Evolutionary conservation across 2,797 vertebrate species (phyloP), one percentile per base, ranked within the genome.

Genomic region (Ptychobarbus kaznakovi): DNA sequence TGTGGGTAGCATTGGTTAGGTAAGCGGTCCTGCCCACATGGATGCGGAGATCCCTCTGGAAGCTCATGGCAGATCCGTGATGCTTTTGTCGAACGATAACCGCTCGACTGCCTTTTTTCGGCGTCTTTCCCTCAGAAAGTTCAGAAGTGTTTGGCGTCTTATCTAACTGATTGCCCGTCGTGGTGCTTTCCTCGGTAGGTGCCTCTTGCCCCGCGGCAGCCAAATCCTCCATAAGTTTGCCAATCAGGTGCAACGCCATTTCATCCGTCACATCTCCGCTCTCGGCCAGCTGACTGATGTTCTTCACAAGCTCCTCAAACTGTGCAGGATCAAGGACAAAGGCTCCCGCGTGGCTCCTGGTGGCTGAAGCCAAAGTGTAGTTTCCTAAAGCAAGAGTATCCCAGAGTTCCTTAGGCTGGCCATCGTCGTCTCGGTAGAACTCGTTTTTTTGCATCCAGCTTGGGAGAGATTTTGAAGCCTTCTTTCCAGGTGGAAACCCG

Each of bases 211-310:
- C 89, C 1, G 81, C 82, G 1, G 83, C 38, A 3, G 94, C 91
- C 28, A 95, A 88, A 77, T 95, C 95, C 0, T 93, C 95, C 40
- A 96, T 92, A 89, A 97, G 73, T 0, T 96, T 96, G 51, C 94
- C 94, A 82, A 97, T 96, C 86, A 97, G 89, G 73, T 95, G 94
- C 0, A 96, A 96, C 0, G 96, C 96, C 73, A 96, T 89, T 13
- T 96, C 95, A 22, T 96, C 96, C 0, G 91, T 92, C 84, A 96
- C 92, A 76, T 96, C 94, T 49, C 95, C 93, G 0, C 91, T 91
- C 82, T 97, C 96, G 1, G 95, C 92, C 66, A 96, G 95, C 68
- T 94, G 91, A 28, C 96, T 98, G 91, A 98, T 92, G 86, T 97
- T 98, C 25, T 91, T 92, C 1, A 97, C 88, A 80, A 97, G 92